Percentiles rank a stretch among this genome's conserved stretches.
These are phyloP conservation scores for Agonopterix heracliana DNA, from an alignment of 2,888 invertebrate genomes.

Conservation along the genomic window DNA sequence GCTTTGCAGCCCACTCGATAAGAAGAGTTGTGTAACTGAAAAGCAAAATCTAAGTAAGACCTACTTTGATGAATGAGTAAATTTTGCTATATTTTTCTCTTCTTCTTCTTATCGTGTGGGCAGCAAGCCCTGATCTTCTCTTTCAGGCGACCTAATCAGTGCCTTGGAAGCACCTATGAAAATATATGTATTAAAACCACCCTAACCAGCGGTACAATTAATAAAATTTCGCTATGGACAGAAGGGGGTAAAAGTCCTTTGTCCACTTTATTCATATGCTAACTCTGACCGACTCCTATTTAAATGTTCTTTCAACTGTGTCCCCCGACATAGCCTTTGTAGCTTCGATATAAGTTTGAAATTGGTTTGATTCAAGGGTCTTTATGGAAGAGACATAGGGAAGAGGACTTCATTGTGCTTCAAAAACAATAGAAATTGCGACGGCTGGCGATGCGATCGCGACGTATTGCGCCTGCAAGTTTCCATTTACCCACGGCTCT, in stretches of 20 bases:
- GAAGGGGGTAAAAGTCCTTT: slow-evolving; percentile 42
- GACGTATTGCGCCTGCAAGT: slow-evolving; percentile 1
- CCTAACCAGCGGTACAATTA: slow-evolving; percentile 33
- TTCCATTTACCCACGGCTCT: neutral
- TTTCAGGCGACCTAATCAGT: no score
- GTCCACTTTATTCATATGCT: slow-evolving; percentile 71
- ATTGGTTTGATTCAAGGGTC: no score
- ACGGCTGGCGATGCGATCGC: slow-evolving; percentile 19
- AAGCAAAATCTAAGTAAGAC: no score
- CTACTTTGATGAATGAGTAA: no score
- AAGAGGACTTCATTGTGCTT: slow-evolving; percentile 51
- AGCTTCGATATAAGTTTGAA: no score
- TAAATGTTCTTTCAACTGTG: slow-evolving; percentile 5
- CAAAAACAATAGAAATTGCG: slow-evolving; percentile 53
- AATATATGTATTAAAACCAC: slow-evolving; percentile 8
- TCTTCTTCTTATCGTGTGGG: no score
- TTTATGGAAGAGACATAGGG: slow-evolving; percentile 17
- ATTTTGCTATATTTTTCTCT: no score
- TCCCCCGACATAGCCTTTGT: no score
- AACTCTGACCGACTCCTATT: slow-evolving; percentile 54
- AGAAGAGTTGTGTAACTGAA: no score
- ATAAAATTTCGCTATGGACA: slow-evolving; percentile 56
- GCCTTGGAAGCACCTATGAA: no score
- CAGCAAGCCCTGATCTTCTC: no score
- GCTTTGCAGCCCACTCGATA: no score